A percentile compares a stretch with the other conserved stretches of the same genome.
Conservation (phyloP, 2,113 vertebrate genomes). For the Cheirogaleus medius region DNA sequence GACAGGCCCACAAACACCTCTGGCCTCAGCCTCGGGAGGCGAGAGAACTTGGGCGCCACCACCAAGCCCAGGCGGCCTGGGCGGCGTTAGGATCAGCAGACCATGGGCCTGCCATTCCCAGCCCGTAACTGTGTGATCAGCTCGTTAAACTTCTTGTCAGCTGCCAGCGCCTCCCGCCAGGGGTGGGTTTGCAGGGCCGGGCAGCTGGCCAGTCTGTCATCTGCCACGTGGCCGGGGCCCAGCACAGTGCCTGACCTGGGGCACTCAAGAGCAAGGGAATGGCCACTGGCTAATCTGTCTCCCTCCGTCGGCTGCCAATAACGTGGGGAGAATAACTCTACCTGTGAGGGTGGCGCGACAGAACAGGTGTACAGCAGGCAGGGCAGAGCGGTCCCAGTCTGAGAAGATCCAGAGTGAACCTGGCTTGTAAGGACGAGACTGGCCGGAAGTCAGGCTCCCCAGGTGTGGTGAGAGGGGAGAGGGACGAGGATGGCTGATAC, state of each 20-base stretch:
- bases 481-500: accelerated
- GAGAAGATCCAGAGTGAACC: background rate
- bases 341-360: background rate
- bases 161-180: background rate
- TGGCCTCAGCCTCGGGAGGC: background rate
- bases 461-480: accelerated
- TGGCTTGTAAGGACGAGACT: accelerated
- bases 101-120: background rate
- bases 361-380: too few species aligned
- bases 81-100: accelerated
- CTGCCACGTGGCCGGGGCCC: accelerated
- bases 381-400: accelerated
- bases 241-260: background rate
- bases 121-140: background rate
- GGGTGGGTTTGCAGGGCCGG: background rate
- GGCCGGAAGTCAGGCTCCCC: too few species aligned
- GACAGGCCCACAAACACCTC: background rate
- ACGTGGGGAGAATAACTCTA: background rate
- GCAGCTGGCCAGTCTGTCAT: background rate
- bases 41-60: background rate
- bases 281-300: accelerated
- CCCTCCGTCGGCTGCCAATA: background rate
- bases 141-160: background rate
- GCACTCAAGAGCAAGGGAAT: accelerated
- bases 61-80: background rate